phyloP scores from a whole-genome alignment of 2,888 invertebrate genomes.

The Parnassius smintheus region DNA sequence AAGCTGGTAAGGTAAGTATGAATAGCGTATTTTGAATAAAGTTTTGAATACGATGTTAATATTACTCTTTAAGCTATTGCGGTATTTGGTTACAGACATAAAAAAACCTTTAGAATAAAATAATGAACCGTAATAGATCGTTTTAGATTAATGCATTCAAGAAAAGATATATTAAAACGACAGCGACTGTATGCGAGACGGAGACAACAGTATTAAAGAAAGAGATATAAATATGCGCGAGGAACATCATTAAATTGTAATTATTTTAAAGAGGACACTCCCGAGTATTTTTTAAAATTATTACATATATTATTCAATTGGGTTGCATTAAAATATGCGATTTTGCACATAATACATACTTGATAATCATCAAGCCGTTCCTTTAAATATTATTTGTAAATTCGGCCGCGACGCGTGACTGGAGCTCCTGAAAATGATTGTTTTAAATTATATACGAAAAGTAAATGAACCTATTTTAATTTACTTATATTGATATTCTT shows the following conservation, averaged over 20 bases:
- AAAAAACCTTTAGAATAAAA: constrained; percentile 23
- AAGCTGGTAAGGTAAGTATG: too few species aligned
- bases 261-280: constrained; percentile 19
- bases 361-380: too few species aligned
- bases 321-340: too few species aligned
- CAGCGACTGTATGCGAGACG: constrained; percentile 11
- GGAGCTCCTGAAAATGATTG: too few species aligned
- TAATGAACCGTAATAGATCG: constrained; percentile 26
- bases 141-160: constrained; percentile 26
- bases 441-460: too few species aligned
- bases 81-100: constrained; percentile 24
- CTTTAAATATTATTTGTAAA: too few species aligned
- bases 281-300: neutral
- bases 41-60: neutral
- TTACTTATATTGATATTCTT: too few species aligned
- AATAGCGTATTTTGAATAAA: neutral
- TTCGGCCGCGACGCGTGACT: too few species aligned
- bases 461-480: too few species aligned
- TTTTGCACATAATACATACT: too few species aligned
- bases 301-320: too few species aligned
- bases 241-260: constrained; percentile 22
- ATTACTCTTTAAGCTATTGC: constrained; percentile 16
- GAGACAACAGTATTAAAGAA: neutral
- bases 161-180: constrained; percentile 22
- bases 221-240: constrained; percentile 13